Percentiles rank a stretch among this genome's conserved stretches.
Conservation (phyloP, 2,113 vertebrate species). For the Oreochromis aureus region DNA sequence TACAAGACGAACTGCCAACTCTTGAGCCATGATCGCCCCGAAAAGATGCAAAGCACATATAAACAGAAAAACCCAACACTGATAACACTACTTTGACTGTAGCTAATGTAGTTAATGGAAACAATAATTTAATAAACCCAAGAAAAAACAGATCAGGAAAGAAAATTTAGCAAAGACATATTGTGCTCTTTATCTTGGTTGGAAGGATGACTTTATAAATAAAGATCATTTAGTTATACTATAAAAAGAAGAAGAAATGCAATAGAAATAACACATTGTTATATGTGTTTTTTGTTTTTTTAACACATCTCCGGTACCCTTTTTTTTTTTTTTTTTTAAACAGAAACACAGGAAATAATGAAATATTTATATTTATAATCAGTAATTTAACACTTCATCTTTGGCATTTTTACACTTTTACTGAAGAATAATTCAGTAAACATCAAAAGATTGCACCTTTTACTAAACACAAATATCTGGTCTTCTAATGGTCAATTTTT, state of each 20-base stretch:
- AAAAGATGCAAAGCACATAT: not conserved
- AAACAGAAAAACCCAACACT: not conserved
- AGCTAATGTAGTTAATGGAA: not conserved
- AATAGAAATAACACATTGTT: not conserved
- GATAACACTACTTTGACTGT: not conserved
- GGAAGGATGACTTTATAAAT: not conserved
- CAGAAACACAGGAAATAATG: not conserved
- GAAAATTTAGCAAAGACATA: not conserved
- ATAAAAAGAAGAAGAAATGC: not conserved
- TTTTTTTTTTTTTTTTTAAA: not conserved
- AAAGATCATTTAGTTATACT: not conserved
- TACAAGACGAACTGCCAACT: too few species aligned
- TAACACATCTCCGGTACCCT: not conserved
- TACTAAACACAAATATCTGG: not conserved
- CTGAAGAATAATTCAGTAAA: not conserved
- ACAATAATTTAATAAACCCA: not conserved
- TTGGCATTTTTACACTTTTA: not conserved
- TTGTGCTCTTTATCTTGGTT: not conserved
- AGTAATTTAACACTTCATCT: not conserved
- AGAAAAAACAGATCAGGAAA: not conserved
- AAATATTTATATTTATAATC: too few species aligned
- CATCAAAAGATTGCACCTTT: not conserved
- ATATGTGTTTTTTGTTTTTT: not conserved
- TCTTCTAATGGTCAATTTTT: not conserved
- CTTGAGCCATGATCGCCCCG: too few species aligned